Evolutionary conservation across 1,140 invertebrate species (phyloP).

Genomic region (Fopius arisanus): DNA sequence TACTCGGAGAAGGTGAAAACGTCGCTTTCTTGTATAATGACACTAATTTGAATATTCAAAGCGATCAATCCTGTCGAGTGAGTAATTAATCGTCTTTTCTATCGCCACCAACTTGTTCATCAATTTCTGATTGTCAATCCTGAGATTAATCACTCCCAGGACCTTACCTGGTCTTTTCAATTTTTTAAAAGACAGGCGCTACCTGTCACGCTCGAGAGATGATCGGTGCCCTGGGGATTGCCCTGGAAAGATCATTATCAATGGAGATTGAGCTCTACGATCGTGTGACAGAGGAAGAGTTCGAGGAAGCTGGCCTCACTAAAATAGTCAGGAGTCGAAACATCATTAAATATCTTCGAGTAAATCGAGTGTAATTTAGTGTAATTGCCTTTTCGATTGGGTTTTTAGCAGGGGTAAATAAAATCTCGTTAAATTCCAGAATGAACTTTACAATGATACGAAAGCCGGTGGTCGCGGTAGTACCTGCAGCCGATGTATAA

Average conservation of each 20-base stretch:
- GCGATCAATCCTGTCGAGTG: conserved; percentile 13
- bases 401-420: no score
- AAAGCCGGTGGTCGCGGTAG: conserved; percentile 36
- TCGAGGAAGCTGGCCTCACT: conserved; percentile 76
- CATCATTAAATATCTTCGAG: conserved; percentile 58
- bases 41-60: conserved; percentile 59
- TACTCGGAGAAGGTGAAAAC: conserved; percentile 80
- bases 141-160: no score
- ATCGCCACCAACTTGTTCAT: no score
- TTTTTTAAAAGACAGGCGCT: conserved; percentile 63
- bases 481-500: conserved; percentile 71
- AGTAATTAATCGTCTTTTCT: no score
- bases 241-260: conserved; percentile 71
- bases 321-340: conserved; percentile 71
- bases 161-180: no score
- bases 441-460: conserved; percentile 26
- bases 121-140: no score
- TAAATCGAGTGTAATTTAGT: background rate
- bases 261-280: conserved; percentile 75
- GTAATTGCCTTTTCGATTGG: no score
- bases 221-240: conserved; percentile 68
- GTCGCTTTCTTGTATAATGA: conserved; percentile 81
- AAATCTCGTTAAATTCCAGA: background rate
- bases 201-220: conserved; percentile 73
- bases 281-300: conserved; percentile 81